These are phyloP conservation scores for Plecotus auritus DNA, from an alignment of 2,113 vertebrate genomes.

Conservation along the genomic window DNA sequence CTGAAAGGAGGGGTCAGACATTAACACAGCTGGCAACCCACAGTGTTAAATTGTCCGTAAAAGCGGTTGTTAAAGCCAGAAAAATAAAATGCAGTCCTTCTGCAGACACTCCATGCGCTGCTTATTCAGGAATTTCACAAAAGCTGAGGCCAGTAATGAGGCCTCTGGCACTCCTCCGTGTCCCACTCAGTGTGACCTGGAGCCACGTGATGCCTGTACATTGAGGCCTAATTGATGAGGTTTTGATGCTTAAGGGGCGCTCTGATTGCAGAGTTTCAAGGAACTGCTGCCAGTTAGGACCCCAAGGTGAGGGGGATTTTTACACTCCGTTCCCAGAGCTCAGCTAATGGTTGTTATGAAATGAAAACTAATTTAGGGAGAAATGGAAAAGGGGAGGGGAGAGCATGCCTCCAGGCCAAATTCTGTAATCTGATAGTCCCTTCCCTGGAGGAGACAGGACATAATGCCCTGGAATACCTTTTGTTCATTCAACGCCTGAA, in stretches of 20 bases:
- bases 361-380: constrained; percentile 74
- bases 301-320: constrained; percentile 78
- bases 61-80: constrained; percentile 58
- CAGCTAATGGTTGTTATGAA: constrained; percentile 74
- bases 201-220: constrained; percentile 64
- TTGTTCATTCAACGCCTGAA: not conserved
- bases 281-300: constrained; percentile 64
- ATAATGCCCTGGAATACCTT: constrained; percentile 16
- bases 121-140: constrained; percentile 75
- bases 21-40: constrained; percentile 53
- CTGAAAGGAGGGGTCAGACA: constrained; percentile 21
- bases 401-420: constrained; percentile 37
- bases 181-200: constrained; percentile 5
- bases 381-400: constrained; percentile 12
- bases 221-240: constrained; percentile 78
- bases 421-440: constrained; percentile 64
- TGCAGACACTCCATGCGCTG: constrained; percentile 60
- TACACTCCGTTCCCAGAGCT: constrained; percentile 75
- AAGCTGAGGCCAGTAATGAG: constrained; percentile 72
- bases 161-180: constrained; percentile 69
- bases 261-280: constrained; percentile 76
- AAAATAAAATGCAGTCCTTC: constrained; percentile 52
- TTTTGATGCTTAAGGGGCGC: constrained; percentile 74
- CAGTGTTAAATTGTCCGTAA: constrained; percentile 57
- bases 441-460: constrained; percentile 44